Conservation (phyloP, 2,113 vertebrate species). For the Pterocles orientalis region DNA sequence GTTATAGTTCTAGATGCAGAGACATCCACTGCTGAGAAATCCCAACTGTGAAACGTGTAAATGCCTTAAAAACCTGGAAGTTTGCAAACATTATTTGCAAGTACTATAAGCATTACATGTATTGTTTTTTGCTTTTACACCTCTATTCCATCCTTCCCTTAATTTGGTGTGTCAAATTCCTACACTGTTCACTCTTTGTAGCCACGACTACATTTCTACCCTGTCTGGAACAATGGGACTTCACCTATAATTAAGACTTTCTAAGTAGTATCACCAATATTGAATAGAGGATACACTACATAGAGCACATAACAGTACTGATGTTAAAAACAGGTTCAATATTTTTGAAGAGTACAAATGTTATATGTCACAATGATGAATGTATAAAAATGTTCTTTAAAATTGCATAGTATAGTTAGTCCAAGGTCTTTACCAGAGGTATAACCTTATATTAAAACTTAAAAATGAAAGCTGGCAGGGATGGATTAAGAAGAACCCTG, state of each 20-base stretch:
- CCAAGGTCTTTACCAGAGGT: background rate
- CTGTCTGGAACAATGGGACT: background rate
- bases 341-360: background rate
- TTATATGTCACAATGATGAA: background rate
- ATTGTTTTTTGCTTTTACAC: background rate
- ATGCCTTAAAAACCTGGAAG: background rate
- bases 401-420: background rate
- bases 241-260: background rate
- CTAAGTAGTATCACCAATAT: background rate
- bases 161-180: background rate
- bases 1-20: background rate
- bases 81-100: background rate
- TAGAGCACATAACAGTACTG: background rate
- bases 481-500: conserved; percentile 21
- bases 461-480: background rate
- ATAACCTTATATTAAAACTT: conserved; percentile 4
- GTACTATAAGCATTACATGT: background rate
- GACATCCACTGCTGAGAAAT: background rate
- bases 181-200: background rate
- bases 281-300: too few species aligned
- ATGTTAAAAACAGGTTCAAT: background rate
- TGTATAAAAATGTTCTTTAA: background rate
- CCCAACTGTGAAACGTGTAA: background rate
- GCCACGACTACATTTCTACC: background rate
- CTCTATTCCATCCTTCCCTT: background rate